Evolutionary conservation across 2,113 vertebrate genomes (phyloP).

Genomic region (Petroica traversi): DNA sequence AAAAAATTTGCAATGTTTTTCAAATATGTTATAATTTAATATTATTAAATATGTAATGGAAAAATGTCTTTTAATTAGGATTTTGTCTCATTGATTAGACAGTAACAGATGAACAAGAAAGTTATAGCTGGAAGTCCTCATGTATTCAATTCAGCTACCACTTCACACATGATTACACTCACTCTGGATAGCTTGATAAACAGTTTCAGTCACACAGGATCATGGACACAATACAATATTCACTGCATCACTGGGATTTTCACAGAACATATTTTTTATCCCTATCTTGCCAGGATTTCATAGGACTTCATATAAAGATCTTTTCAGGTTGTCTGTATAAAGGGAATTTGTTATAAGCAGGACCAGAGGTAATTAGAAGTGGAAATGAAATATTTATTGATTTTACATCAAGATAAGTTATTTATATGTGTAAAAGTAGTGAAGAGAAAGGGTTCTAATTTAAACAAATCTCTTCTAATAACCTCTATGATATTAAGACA

Average conservation of each 20-base stretch:
- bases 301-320: neutral
- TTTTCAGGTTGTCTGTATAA: neutral
- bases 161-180: neutral
- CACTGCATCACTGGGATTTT: neutral
- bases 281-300: neutral
- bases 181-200: neutral
- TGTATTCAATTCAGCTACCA: neutral
- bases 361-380: slow-evolving; percentile 21
- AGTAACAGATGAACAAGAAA: neutral
- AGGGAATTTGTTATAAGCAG: neutral
- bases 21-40: neutral
- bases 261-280: neutral
- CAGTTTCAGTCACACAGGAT: neutral
- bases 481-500: neutral
- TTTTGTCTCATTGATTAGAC: neutral
- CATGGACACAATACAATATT: neutral
- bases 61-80: neutral
- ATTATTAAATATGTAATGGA: neutral
- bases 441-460: neutral
- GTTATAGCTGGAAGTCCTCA: neutral
- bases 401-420: slow-evolving; percentile 17
- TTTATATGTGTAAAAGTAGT: neutral
- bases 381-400: slow-evolving; percentile 52
- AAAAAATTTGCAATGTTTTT: neutral
- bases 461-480: slow-evolving; percentile 15